Conservation (phyloP, 2,113 vertebrate species). For the Rhea pennata region DNA sequence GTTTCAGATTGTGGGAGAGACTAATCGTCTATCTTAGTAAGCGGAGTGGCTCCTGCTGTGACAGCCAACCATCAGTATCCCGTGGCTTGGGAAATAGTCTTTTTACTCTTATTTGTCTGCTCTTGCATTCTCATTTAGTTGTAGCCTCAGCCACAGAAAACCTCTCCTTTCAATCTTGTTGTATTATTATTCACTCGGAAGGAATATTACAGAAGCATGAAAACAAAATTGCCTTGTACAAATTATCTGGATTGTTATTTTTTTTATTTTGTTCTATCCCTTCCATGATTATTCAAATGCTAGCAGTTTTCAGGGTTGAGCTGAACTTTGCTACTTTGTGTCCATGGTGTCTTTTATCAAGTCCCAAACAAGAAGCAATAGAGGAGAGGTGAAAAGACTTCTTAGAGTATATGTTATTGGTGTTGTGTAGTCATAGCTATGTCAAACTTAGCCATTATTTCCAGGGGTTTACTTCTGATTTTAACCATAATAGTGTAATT, state of each 20-base stretch:
- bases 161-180: not conserved
- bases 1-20: not conserved
- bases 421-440: not conserved
- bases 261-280: not conserved
- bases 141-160: not conserved
- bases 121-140: not conserved
- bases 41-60: not conserved
- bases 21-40: not conserved
- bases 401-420: fast-evolving
- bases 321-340: not conserved
- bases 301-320: not conserved
- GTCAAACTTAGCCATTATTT: not conserved
- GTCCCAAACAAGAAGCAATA: not conserved
- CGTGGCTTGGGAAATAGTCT: constrained; percentile 10
- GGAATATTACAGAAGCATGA: not conserved
- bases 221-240: not conserved
- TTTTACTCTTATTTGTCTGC: not conserved
- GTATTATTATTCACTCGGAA: not conserved
- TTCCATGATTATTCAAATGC: not conserved
- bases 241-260: not conserved
- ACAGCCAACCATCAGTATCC: not conserved
- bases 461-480: not conserved
- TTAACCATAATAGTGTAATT: not conserved
- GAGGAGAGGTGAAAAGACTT: not conserved
- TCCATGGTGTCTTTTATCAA: not conserved